phyloP scores from a whole-genome alignment of 2,888 invertebrate genomes.

The Dusona sp. region DNA sequence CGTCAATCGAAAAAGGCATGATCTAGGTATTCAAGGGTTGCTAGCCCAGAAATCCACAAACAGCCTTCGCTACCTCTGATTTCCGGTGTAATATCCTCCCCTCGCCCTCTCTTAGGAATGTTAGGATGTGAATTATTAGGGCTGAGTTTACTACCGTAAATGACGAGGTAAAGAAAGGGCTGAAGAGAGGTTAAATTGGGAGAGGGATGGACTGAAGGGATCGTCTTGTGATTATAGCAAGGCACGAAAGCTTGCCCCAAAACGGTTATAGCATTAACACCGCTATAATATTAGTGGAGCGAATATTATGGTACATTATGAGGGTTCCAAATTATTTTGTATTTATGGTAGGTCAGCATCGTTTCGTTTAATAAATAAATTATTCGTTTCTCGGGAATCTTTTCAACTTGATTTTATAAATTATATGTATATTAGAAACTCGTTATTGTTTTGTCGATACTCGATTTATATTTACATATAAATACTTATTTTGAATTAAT shows the following conservation, averaged over 20 bases:
- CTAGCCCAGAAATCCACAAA: constrained; percentile 47
- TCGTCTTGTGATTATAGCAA: constrained; percentile 46
- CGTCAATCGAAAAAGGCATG: constrained; percentile 24
- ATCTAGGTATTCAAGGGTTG: constrained; percentile 25
- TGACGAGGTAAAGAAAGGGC: background rate
- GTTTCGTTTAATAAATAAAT: background rate
- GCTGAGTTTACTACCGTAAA: constrained; percentile 25
- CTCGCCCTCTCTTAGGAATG: background rate
- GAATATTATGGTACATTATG: background rate
- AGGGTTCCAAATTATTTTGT: background rate
- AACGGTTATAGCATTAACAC: constrained; percentile 11
- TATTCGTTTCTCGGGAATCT: background rate
- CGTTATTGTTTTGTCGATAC: no score
- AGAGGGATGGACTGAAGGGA: background rate
- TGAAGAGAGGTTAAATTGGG: background rate
- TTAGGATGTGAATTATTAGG: constrained; percentile 23
- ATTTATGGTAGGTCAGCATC: background rate
- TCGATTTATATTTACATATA: background rate
- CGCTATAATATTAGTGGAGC: background rate
- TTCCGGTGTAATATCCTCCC: constrained; percentile 18
- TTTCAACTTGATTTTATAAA: background rate
- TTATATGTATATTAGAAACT: no score
- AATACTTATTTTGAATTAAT: no score
- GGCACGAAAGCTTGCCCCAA: constrained; percentile 32
- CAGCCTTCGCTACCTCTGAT: background rate